Evolutionary conservation across 64 coral and sea anemone species (phyloP).

Genomic region (Orbicella faveolata): DNA sequence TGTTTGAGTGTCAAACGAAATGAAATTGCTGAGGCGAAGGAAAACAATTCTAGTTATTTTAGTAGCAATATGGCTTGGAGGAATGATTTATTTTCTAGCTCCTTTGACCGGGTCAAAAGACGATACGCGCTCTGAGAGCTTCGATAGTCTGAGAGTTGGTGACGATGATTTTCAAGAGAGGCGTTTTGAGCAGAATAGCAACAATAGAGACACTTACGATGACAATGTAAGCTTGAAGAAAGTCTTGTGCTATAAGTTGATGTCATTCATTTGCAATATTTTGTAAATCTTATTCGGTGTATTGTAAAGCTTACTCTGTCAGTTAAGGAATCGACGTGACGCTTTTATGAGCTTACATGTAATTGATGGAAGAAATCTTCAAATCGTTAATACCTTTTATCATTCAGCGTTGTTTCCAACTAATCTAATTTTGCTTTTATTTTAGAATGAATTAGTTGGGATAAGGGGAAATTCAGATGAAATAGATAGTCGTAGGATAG

Average conservation of each 20-base stretch:
- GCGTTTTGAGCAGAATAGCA: not conserved
- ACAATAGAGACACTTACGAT: slow-evolving; percentile 27
- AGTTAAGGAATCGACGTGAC: not conserved
- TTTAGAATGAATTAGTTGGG: slow-evolving; percentile 11
- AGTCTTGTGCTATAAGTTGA: not conserved
- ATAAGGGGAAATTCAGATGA: not conserved
- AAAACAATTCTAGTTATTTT: slow-evolving; percentile 80
- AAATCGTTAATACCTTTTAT: too few relatives aligned
- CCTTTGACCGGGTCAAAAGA: slow-evolving; percentile 36
- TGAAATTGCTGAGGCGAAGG: slow-evolving; percentile 84
- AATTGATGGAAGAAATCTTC: too few relatives aligned
- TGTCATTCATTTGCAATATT: not conserved
- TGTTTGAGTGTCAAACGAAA: slow-evolving; percentile 50
- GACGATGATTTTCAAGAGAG: not conserved
- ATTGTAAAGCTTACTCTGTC: too few relatives aligned
- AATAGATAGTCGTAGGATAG: slow-evolving; percentile 60
- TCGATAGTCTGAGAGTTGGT: not conserved
- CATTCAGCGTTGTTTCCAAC: not conserved
- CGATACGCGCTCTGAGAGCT: slow-evolving; percentile 6
- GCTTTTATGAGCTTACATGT: too few relatives aligned
- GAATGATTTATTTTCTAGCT: slow-evolving; percentile 79
- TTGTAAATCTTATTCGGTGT: too few relatives aligned
- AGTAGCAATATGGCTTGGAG: slow-evolving; percentile 79
- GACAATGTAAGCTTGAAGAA: slow-evolving; percentile 31
- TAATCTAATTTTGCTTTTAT: not conserved